These are phyloP conservation scores for Varecia variegata DNA, from an alignment of 2,797 vertebrate species.

Conservation along the genomic window DNA sequence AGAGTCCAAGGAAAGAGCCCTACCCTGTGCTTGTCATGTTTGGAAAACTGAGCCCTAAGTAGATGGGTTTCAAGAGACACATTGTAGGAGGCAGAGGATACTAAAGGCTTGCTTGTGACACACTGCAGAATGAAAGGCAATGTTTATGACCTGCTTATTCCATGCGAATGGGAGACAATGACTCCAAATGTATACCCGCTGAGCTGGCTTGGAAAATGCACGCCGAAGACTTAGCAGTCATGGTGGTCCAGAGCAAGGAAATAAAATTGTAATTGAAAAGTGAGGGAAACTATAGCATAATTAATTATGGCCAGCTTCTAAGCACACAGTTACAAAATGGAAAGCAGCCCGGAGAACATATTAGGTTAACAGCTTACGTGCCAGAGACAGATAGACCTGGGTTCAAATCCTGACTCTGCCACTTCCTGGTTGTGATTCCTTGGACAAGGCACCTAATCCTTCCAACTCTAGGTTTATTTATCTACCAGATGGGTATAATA, in stretches of 20 bases:
- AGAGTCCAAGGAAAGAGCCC: background rate
- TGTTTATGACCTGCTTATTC: slow-evolving; percentile 53
- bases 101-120: background rate
- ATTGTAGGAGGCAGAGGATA: slow-evolving; percentile 37
- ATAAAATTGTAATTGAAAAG: slow-evolving; percentile 46
- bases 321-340: slow-evolving; percentile 18
- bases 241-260: slow-evolving; percentile 56
- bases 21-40: background rate
- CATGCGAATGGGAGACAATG: background rate
- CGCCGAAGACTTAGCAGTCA: background rate
- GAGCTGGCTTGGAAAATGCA: slow-evolving; percentile 39
- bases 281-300: slow-evolving; percentile 5
- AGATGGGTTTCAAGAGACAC: slow-evolving; percentile 15
- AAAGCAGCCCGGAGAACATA: background rate
- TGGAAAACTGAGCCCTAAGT: slow-evolving; percentile 46
- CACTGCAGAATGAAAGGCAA: background rate
- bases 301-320: slow-evolving; percentile 17
- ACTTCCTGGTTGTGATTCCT: background rate
- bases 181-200: background rate
- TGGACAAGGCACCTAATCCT: background rate
- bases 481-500: background rate
- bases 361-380: background rate
- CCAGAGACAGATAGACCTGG: background rate
- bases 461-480: background rate
- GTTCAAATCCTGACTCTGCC: background rate